These are phyloP conservation scores for Rhogogaster chlorosoma DNA, from an alignment of 2,888 invertebrate species.

Conservation along the genomic window DNA sequence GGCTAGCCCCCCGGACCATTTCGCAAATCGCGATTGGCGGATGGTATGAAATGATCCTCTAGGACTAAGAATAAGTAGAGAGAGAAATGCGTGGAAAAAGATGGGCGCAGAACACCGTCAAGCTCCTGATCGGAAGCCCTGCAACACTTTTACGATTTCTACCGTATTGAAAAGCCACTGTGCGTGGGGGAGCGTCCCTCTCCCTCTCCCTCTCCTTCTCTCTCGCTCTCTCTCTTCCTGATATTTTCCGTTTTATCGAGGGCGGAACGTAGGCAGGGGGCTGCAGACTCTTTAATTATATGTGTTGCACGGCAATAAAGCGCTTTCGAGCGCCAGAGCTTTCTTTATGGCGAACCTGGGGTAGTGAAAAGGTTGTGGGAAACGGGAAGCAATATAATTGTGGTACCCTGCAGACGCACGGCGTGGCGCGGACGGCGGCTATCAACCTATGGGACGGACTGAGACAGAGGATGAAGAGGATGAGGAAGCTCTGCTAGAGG, in stretches of 20 bases:
- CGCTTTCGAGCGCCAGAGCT: slow-evolving; percentile 51
- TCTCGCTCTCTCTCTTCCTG: slow-evolving; percentile 21
- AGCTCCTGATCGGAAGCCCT: slow-evolving; percentile 61
- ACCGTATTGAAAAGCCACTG: slow-evolving; percentile 61
- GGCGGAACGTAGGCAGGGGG: slow-evolving; percentile 35
- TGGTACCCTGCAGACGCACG: slow-evolving; percentile 48
- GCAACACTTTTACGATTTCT: slow-evolving; percentile 69
- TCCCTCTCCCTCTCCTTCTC: no score
- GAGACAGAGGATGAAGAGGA: not conserved
- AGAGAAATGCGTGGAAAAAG: not conserved
- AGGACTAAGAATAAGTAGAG: not conserved
- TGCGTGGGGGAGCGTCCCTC: slow-evolving; percentile 53
- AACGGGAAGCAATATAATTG: slow-evolving; percentile 55
- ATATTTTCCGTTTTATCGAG: slow-evolving; percentile 55
- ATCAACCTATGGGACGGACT: not conserved
- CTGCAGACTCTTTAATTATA: slow-evolving; percentile 61
- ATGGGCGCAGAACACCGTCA: not conserved
- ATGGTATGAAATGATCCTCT: not conserved
- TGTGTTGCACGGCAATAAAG: slow-evolving; percentile 53
- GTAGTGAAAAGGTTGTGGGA: slow-evolving; percentile 51
- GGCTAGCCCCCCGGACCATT: not conserved
- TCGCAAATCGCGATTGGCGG: not conserved
- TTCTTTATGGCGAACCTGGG: slow-evolving; percentile 52
- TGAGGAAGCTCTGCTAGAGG: not conserved
- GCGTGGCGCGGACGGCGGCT: slow-evolving; percentile 11